phyloP scores from a whole-genome alignment of 2,888 invertebrate species.

The Colostygia pectinataria region DNA sequence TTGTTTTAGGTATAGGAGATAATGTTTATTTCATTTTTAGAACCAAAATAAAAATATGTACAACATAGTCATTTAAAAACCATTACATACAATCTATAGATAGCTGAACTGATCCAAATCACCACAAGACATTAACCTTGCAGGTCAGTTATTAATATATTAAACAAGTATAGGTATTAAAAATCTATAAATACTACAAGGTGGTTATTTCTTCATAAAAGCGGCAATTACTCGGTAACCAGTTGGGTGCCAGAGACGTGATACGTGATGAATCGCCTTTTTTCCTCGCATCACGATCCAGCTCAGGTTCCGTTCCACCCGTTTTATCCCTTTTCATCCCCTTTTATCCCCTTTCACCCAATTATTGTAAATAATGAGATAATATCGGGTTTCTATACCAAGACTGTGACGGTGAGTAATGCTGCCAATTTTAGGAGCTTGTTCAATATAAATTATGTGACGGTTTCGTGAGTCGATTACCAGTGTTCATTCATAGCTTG shows the following conservation, averaged over 20 bases:
- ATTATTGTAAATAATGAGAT: constrained; percentile 73
- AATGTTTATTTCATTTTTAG: too few species aligned
- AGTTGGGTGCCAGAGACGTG: constrained; percentile 9
- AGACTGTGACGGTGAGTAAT: constrained; percentile 46
- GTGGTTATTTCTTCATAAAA: not conserved
- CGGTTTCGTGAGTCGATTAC: not conserved
- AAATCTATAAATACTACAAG: too few species aligned
- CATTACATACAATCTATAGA: too few species aligned
- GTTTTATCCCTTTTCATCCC: constrained; percentile 44
- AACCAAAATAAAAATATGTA: too few species aligned
- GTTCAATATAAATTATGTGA: constrained; percentile 4
- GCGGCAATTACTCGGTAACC: constrained; percentile 15
- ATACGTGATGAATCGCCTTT: constrained; percentile 20
- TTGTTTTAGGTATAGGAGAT: too few species aligned
- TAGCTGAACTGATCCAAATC: too few species aligned
- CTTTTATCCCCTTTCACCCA: constrained; percentile 55
- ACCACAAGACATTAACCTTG: too few species aligned
- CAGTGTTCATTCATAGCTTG: not conserved
- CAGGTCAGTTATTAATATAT: too few species aligned
- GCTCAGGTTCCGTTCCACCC: constrained; percentile 20
- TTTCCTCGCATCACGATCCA: constrained; percentile 19
- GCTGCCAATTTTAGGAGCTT: constrained; percentile 36
- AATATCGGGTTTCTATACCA: constrained; percentile 54
- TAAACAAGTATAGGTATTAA: too few species aligned
- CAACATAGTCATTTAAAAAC: too few species aligned